Evolutionary conservation across 1,140 invertebrate genomes (phyloP), one percentile per base, ranked within the genome.

Genomic region (Pectinophora gossypiella): DNA sequence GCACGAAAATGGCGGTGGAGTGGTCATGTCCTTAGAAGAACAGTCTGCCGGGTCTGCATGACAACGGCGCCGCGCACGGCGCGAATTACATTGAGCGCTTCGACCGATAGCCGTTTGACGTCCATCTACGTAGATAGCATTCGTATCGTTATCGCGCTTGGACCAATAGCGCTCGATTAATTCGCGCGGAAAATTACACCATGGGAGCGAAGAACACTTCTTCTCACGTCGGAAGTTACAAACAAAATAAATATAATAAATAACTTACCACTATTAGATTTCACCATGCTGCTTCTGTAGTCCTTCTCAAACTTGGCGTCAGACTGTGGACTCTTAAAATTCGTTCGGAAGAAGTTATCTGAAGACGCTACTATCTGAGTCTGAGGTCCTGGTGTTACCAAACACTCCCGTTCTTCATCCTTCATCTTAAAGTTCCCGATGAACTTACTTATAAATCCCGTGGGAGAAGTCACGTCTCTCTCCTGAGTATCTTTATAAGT

Each of bases 321-420:
- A 36, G 56, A 63, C 19, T 59, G 67, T 0, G 79, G 78, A 60
- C 78, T 84, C 58, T 80, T 85, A 50, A 87, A 88, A 50, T 85
- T 84, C 0, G 84, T 88, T 49, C 80, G 74, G 43, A 89, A 89
- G 57, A 80, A 86, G 54, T 89, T 89, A 23, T 89, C 87, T 0
- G 85, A 87, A 0, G 85, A 88, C 0, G 85, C 84, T 1, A 88
- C 85, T 20, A 88, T 85, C 42, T 88, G 85, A 1, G 72, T 73
- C 36, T 69, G 76, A 7, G 64, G 59, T 9, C 54, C 56, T 0
- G 61, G 23, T 0, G 73, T 60, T n/a, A 89, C 80, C 16, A 89
- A 53, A 19, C 80, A 79, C 23, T 89, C 86, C 54, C 23, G 10
- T 40, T 89, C 87, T 23, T 87, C 86, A 50, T 81, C 77, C 35